These are phyloP conservation scores for Polietes domitor DNA, from an alignment of 2,888 invertebrate species.

Conservation along the genomic window DNA sequence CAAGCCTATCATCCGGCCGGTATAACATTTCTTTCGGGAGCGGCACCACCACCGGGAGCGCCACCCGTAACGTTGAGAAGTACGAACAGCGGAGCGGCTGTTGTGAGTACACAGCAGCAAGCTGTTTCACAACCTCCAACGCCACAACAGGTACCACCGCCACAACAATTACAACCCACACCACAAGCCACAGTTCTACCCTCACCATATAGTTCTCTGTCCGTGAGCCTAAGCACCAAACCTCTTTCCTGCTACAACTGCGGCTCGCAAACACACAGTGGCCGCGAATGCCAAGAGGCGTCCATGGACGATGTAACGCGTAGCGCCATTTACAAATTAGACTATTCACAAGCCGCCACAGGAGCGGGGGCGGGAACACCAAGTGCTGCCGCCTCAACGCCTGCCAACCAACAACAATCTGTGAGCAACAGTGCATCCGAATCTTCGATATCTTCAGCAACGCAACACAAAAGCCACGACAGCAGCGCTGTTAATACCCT, in stretches of 20 bases:
- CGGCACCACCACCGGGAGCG: slow-evolving; percentile 72
- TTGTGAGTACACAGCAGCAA: slow-evolving; percentile 63
- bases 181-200: slow-evolving; percentile 70
- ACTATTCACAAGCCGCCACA: slow-evolving; percentile 81
- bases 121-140: slow-evolving; percentile 69
- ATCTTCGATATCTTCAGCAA: slow-evolving; percentile 67
- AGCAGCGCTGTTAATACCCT: slow-evolving; percentile 60
- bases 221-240: slow-evolving; percentile 69
- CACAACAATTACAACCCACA: slow-evolving; percentile 73
- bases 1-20: slow-evolving; percentile 79
- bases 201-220: slow-evolving; percentile 75
- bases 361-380: slow-evolving; percentile 67
- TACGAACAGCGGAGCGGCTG: slow-evolving; percentile 62
- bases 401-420: slow-evolving; percentile 58
- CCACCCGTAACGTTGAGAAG: slow-evolving; percentile 66
- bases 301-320: slow-evolving; percentile 96
- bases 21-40: slow-evolving; percentile 73
- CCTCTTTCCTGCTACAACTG: slow-evolving; percentile 93
- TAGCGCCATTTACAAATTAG: slow-evolving; percentile 86
- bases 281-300: slow-evolving; percentile 93
- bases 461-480: slow-evolving; percentile 61
- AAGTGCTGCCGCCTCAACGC: slow-evolving; percentile 58
- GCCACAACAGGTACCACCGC: slow-evolving; percentile 70
- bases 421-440: slow-evolving; percentile 59
- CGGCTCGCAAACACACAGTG: slow-evolving; percentile 91